Percentiles rank a stretch among this genome's conserved stretches.
These are phyloP conservation scores for Epinephelus awoara DNA, from an alignment of 2,797 vertebrate species.

Conservation along the genomic window DNA sequence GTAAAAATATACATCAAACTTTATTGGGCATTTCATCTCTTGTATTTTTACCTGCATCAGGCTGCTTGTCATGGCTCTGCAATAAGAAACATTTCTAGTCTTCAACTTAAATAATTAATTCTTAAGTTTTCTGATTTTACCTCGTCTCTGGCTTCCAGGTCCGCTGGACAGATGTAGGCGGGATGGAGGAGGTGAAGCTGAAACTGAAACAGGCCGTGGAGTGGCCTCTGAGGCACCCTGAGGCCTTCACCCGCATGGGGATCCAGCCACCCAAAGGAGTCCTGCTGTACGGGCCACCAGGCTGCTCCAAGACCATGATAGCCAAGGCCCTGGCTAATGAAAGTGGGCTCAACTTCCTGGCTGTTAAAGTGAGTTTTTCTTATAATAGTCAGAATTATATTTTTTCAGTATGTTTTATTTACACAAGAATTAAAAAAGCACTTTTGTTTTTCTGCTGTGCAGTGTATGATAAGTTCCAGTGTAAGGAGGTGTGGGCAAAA, in stretches of 20 bases:
- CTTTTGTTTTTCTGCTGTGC: not conserved
- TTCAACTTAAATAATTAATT: not conserved
- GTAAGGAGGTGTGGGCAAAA: constrained; percentile 1
- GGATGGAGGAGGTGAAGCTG: constrained; percentile 94
- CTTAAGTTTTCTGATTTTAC: not conserved
- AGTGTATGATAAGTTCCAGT: constrained; percentile 17
- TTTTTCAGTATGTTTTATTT: not conserved
- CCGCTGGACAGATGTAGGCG: constrained; percentile 95
- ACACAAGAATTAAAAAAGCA: not conserved
- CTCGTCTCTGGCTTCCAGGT: constrained; percentile 84
- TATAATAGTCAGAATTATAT: not conserved
- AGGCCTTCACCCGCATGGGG: constrained; percentile 93
- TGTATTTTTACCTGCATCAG: not conserved
- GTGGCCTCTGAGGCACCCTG: constrained; percentile 95
- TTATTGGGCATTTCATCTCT: not conserved
- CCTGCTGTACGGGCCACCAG: constrained; percentile 95
- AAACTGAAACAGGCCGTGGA: constrained; percentile 97
- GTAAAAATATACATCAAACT: not conserved
- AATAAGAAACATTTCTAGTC: not conserved
- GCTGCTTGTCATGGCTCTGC: not conserved
- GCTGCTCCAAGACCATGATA: constrained; percentile 99
- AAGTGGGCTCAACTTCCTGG: constrained; percentile 96
- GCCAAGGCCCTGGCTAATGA: constrained; percentile 96
- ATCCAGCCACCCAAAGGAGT: constrained; percentile 95
- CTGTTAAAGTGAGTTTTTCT: constrained; percentile 90